phyloP scores from a whole-genome alignment of 2,888 invertebrate species.

The Melipona bicolor region DNA sequence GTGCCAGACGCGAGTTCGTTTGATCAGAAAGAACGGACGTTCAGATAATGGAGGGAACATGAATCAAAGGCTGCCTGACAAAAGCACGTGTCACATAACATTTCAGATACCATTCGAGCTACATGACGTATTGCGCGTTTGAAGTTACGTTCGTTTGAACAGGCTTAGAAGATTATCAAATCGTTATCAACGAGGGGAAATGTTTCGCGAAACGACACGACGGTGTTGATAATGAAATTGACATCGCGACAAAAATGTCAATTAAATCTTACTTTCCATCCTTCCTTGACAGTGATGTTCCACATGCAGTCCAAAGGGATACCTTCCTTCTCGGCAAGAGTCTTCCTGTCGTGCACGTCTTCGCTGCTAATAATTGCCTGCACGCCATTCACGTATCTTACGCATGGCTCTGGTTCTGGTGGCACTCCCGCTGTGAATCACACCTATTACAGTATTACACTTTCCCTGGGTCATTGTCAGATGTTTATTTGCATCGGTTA shows the following conservation, averaged over 20 bases:
- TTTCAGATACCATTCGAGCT: slow-evolving; percentile 2
- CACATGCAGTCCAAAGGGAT: slow-evolving; percentile 91
- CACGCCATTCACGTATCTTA: slow-evolving; percentile 84
- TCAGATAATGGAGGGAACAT: too few species aligned
- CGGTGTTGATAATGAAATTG: neutral
- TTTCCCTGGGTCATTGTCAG: slow-evolving; percentile 27
- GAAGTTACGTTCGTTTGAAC: neutral
- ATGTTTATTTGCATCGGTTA: neutral
- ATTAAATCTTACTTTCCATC: slow-evolving; percentile 86
- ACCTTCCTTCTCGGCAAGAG: slow-evolving; percentile 85
- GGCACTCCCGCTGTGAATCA: slow-evolving; percentile 82
- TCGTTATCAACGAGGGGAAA: neutral
- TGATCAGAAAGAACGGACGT: slow-evolving; percentile 5
- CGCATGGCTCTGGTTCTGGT: slow-evolving; percentile 87
- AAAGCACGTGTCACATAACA: neutral
- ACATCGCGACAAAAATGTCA: neutral
- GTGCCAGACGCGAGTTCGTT: slow-evolving; percentile 9
- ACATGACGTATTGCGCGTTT: neutral
- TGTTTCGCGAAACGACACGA: neutral
- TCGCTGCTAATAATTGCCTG: slow-evolving; percentile 86
- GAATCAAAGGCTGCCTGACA: slow-evolving; percentile 15
- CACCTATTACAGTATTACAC: slow-evolving; percentile 71
- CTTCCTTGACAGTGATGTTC: slow-evolving; percentile 88
- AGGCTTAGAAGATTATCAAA: neutral
- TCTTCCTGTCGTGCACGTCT: slow-evolving; percentile 86